Evolutionary conservation across 2,888 invertebrate genomes (phyloP), one percentile per base, ranked within the genome.

Genomic region (Dolichopus griseipennis): DNA sequence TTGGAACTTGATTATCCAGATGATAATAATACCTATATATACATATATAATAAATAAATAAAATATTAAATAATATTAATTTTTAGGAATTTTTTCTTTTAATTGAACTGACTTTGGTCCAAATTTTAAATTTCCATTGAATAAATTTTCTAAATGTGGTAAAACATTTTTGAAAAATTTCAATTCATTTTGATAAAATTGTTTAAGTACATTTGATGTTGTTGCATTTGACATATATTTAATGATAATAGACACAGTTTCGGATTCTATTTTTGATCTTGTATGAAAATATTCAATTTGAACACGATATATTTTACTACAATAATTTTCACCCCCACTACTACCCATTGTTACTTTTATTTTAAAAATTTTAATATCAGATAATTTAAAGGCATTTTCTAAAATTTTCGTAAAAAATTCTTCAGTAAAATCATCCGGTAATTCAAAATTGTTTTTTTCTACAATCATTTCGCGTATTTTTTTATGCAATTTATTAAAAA

Each of bases 311-410:
- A 69, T 67, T 20, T 18, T 33, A 63, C 69, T 68, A 9, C 61
- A 41, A 41, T 67, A 69, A 62, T 69, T 69, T 34, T 69, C 69
- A 34, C 69, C 69, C 6, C 37, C n/a, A 52, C 33, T 41, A 27
- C 68, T 66, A 15, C 67, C 69, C 67, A 68, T 67, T 33, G 75
- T 74, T 62, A 77, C 75, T 63, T 69, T 71, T 0, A 78, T 72
- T 65, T 77, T 74, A 18, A 72, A 68, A 4, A 79, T 61, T 1
- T 66, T 70, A 3, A 77, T 70, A 66, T 75, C 12, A 73, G 0
- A 72, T 34, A 37, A 1, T 2, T 37, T 2, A 37, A 37, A 37
- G 2, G 3, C 52, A 52, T 52, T 52, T 52, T 52, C 6, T 18
- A 52, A 15, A 52, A 52, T 52, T 52, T 18, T 12, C 1, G 4